Evolutionary conservation across 2,797 vertebrate genomes (phyloP), one percentile per base, ranked within the genome.

Genomic region (Heteromormyrus szaboi): DNA sequence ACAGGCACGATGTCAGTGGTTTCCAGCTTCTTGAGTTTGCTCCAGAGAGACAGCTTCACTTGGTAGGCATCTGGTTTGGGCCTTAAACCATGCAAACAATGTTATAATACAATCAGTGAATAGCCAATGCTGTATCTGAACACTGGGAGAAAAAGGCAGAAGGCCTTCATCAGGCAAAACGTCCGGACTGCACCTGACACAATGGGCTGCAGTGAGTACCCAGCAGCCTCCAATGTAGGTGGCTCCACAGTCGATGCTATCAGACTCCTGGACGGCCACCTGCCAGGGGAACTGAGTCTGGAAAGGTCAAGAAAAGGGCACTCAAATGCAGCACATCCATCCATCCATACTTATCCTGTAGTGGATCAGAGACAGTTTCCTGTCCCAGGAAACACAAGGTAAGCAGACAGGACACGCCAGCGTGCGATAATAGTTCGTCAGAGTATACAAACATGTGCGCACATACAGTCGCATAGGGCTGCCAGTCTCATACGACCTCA

Each of bases 241-340:
- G 2, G 98, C 98, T 72, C 98, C 98, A 88, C 98, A 99, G 92
- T 95, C 93, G 9, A 98, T 91, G 17, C 0, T 92, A 0, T 2
- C 7, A 0, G 50, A 89, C 0, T 97, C 95, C 91, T 91, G 95
- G 85, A 99, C 94, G 17, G 96, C 98, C 22, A 99, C 90, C 95
- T 99, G 98, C 98, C 98, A 99, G 87, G 98, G 98, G 92, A 99
- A 98, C 92, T 99, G 96, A 87, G 96, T 96, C 98, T 99, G 90
- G 76, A 92, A 91, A 86, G 93, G 90, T 92, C 41, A 91, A 19
- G 33, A 54, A 54, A 48, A 84, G n/a, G 41, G 11, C 68, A 37
- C 68, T 76, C 14, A 44, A 14, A 79, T 7, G 37, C 37, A 44
- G 72, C 37, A 19, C 12, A 19, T 76, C 68, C 33, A 76, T 22